Evolutionary conservation across 2,113 vertebrate species (phyloP).

Genomic region (Paracyprichromis sp.): DNA sequence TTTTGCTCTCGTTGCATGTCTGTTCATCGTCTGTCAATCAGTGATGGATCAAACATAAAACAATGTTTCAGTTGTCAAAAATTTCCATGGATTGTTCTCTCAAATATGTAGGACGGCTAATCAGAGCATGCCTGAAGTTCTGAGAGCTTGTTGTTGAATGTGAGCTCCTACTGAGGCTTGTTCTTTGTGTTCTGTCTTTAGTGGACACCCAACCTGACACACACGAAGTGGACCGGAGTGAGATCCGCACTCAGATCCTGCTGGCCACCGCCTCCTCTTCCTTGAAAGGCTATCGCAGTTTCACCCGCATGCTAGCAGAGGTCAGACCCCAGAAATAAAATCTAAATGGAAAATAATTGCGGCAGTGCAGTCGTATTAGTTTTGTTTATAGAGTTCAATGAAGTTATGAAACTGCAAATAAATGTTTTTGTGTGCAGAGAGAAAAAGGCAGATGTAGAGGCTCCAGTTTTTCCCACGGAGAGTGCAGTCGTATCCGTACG

Average conservation of each 20-base stretch:
- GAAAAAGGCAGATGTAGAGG: slow-evolving; percentile 80
- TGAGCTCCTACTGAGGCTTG: neutral
- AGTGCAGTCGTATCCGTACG: slow-evolving; percentile 81
- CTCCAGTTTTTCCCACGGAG: slow-evolving; percentile 87
- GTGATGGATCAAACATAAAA: neutral
- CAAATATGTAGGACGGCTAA: neutral
- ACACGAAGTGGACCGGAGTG: slow-evolving; percentile 76
- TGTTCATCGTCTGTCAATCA: neutral
- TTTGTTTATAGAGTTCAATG: neutral
- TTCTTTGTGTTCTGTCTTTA: slow-evolving; percentile 19
- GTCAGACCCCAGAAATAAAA: slow-evolving; percentile 24
- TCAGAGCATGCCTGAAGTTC: neutral
- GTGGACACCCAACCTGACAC: slow-evolving; percentile 85
- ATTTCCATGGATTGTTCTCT: neutral
- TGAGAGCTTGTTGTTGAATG: neutral
- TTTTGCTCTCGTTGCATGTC: neutral
- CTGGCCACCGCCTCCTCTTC: slow-evolving; percentile 77
- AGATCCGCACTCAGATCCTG: slow-evolving; percentile 85
- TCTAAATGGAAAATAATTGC: neutral
- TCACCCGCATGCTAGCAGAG: slow-evolving; percentile 78
- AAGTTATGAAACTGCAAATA: neutral
- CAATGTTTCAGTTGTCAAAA: neutral
- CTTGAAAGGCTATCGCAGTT: slow-evolving; percentile 59
- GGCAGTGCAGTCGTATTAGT: neutral
- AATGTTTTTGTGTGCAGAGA: slow-evolving; percentile 64